phyloP scores from a whole-genome alignment of 2,888 invertebrate species.

The Leptinotarsa rubiginosa region DNA sequence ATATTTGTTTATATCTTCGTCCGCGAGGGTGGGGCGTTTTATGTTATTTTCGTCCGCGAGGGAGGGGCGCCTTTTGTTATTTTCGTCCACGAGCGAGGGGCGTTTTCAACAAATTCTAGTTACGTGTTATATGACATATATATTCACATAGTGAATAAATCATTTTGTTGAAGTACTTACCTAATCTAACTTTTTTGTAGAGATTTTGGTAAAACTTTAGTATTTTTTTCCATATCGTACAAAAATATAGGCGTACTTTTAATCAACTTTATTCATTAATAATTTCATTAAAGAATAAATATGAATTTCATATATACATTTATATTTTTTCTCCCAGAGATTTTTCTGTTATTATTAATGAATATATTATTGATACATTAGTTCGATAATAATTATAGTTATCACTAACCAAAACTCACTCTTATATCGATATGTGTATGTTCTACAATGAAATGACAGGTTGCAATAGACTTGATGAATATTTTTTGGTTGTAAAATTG shows the following conservation, averaged over 20 bases:
- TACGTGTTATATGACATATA: conserved; percentile 34
- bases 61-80: conserved; percentile 32
- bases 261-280: conserved; percentile 32
- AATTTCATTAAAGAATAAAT: conserved; percentile 32
- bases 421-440: conserved; percentile 28
- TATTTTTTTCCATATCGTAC: conserved; percentile 32
- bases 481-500: conserved; percentile 41
- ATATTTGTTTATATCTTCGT: conserved; percentile 21
- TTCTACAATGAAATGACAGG: conserved; percentile 28
- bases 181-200: conserved; percentile 30
- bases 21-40: conserved; percentile 38
- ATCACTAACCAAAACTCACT: conserved; percentile 31
- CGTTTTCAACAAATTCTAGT: conserved; percentile 33
- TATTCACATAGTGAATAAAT: conserved; percentile 27
- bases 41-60: conserved; percentile 34
- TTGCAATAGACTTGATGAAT: conserved; percentile 36
- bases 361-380: conserved; percentile 32
- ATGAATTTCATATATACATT: conserved; percentile 27
- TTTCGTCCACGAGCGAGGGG: conserved; percentile 38
- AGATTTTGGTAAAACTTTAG: conserved; percentile 40
- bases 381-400: conserved; percentile 36
- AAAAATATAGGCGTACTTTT: conserved; percentile 27
- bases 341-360: conserved; percentile 37
- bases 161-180: conserved; percentile 29
- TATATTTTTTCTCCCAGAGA: conserved; percentile 30